These are phyloP conservation scores for Notothenia rossii DNA, from an alignment of 2,113 vertebrate species.

Conservation along the genomic window DNA sequence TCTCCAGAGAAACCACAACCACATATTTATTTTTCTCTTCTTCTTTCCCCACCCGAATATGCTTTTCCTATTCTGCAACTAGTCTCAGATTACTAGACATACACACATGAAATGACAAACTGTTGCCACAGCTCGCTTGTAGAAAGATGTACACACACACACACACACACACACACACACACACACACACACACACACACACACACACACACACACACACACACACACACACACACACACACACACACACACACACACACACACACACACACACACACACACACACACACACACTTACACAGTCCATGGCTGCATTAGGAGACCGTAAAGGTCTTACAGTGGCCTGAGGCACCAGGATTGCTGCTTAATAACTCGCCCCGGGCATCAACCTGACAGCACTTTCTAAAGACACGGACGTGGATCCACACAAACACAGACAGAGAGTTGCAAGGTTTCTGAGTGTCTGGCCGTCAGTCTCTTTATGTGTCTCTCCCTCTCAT, in stretches of 20 bases:
- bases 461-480: slow-evolving; percentile 37
- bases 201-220: slow-evolving; percentile 26
- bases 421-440: slow-evolving; percentile 32
- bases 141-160: slow-evolving; percentile 20
- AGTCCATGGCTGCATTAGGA: slow-evolving; percentile 60
- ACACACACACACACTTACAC: slow-evolving; percentile 23
- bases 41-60: neutral
- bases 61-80: slow-evolving; percentile 3
- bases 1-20: slow-evolving; percentile 36
- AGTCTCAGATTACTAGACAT: slow-evolving; percentile 24
- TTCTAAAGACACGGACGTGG: slow-evolving; percentile 57
- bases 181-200: slow-evolving; percentile 34
- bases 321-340: slow-evolving; percentile 73
- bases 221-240: slow-evolving; percentile 20
- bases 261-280: slow-evolving; percentile 19
- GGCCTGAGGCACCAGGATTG: slow-evolving; percentile 75
- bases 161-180: slow-evolving; percentile 21
- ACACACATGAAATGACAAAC: slow-evolving; percentile 50
- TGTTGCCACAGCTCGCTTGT: slow-evolving; percentile 28
- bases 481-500: slow-evolving; percentile 13
- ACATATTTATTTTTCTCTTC: neutral
- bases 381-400: slow-evolving; percentile 74
- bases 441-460: slow-evolving; percentile 28
- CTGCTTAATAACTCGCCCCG: slow-evolving; percentile 77
- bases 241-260: slow-evolving; percentile 38